phyloP scores from a whole-genome alignment of 2,113 vertebrate genomes.

The Lanius collurio region DNA sequence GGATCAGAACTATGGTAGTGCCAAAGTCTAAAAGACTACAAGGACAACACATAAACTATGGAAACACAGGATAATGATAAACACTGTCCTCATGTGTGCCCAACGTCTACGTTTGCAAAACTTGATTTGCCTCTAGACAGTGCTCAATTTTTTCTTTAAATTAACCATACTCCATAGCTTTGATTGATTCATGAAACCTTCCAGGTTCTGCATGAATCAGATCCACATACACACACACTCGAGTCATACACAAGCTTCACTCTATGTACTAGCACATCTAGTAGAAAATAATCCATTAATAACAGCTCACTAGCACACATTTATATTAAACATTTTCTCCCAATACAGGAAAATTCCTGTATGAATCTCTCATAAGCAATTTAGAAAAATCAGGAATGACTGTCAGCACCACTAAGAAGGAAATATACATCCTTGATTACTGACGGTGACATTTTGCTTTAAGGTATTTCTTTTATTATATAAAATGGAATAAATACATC shows the following conservation, averaged over 20 bases:
- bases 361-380: neutral
- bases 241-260: neutral
- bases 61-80: neutral
- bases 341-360: neutral
- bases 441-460: neutral
- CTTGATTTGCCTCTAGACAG: neutral
- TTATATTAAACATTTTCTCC: neutral
- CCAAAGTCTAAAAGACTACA: neutral
- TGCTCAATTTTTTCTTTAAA: neutral
- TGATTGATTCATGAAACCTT: neutral
- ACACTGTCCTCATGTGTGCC: neutral
- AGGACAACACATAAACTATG: neutral
- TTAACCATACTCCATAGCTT: neutral
- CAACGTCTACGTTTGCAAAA: neutral
- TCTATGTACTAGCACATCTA: neutral
- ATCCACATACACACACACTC: neutral
- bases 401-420: neutral
- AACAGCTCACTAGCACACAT: neutral
- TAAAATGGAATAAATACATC: neutral
- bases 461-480: neutral
- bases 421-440: neutral
- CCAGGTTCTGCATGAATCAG: neutral
- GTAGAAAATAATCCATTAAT: neutral
- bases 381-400: neutral
- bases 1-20: neutral